These are phyloP conservation scores for Cyprinodon variegatus DNA, from an alignment of 2,113 vertebrate genomes.

Conservation along the genomic window DNA sequence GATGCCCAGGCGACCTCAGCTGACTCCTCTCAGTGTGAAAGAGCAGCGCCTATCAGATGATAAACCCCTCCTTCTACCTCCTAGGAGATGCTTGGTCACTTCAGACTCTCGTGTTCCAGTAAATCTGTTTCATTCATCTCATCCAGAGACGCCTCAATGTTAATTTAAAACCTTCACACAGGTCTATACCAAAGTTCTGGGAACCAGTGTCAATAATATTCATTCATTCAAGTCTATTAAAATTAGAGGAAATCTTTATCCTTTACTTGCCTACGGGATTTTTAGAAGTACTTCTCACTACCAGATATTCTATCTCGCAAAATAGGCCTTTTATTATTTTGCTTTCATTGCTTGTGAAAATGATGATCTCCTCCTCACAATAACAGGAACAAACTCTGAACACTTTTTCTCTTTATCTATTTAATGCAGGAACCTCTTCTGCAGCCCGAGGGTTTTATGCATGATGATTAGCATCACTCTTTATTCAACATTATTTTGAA, in stretches of 20 bases:
- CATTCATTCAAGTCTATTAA: not conserved
- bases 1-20: too few relatives aligned
- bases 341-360: not conserved
- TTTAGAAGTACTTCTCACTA: too few relatives aligned
- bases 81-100: too few relatives aligned
- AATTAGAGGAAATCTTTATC: not conserved
- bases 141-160: too few relatives aligned
- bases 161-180: too few relatives aligned
- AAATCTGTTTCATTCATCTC: too few relatives aligned
- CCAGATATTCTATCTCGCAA: not conserved
- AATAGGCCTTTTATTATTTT: not conserved
- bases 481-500: conserved; percentile 29
- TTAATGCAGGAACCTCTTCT: conserved; percentile 27
- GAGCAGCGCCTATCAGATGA: too few relatives aligned
- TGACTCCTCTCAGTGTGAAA: too few relatives aligned
- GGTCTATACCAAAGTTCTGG: too few relatives aligned
- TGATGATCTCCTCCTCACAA: not conserved
- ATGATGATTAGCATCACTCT: not conserved
- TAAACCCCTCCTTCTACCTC: too few relatives aligned
- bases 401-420: not conserved
- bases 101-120: too few relatives aligned
- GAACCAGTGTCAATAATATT: not conserved
- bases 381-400: conserved; percentile 1
- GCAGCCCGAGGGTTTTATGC: conserved; percentile 33
- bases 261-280: not conserved